Evolutionary conservation across 2,797 vertebrate genomes (phyloP).

Genomic region (Cossypha niveicapilla): DNA sequence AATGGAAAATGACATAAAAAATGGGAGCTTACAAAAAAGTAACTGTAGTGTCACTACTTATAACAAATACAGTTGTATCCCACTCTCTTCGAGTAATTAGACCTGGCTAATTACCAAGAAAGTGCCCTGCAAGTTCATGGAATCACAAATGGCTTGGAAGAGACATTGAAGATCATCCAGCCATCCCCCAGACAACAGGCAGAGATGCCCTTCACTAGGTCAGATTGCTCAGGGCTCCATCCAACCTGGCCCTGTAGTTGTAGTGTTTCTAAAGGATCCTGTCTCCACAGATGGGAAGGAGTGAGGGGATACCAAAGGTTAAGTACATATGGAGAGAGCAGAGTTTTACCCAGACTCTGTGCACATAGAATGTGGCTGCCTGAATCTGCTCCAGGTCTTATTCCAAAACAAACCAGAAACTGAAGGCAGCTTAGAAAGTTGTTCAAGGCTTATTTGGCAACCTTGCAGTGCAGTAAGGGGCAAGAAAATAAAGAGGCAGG

Average conservation of each 20-base stretch:
- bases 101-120: background rate
- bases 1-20: background rate
- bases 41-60: background rate
- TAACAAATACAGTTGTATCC: background rate
- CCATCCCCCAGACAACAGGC: background rate
- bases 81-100: background rate
- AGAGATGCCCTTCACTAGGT: background rate
- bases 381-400: background rate
- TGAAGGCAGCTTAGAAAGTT: background rate
- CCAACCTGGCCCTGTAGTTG: background rate
- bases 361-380: accelerated
- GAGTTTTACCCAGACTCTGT: background rate
- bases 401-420: background rate
- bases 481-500: background rate
- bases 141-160: background rate
- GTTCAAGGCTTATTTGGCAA: background rate
- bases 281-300: background rate
- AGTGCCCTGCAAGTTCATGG: background rate
- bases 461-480: background rate
- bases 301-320: background rate
- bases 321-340: background rate
- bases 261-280: background rate
- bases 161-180: background rate
- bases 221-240: background rate
- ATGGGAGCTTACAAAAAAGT: background rate